Percentiles rank a stretch among this genome's conserved stretches.
phyloP scores from a whole-genome alignment of 2,113 vertebrate genomes.

The Thymallus thymallus region DNA sequence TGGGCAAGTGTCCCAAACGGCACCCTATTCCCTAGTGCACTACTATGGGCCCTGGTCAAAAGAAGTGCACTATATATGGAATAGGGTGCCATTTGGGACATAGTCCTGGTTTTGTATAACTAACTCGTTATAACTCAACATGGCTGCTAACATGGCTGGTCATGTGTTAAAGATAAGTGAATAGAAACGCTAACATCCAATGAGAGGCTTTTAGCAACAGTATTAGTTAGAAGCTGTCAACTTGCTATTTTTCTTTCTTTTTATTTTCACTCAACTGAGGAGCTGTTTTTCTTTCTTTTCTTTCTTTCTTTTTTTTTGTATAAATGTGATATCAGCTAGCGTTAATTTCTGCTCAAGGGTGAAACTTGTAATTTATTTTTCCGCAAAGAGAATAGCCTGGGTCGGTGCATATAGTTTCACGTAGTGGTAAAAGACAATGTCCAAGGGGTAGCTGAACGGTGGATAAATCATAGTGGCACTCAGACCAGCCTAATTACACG shows the following conservation, averaged over 20 bases:
- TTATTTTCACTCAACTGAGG: slow-evolving; percentile 13
- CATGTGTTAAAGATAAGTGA: slow-evolving; percentile 13
- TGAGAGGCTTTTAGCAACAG: neutral
- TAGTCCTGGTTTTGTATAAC: too few relatives aligned
- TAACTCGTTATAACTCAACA: neutral
- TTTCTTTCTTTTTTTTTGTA: slow-evolving; percentile 11
- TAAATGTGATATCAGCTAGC: slow-evolving; percentile 34
- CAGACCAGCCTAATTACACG: slow-evolving; percentile 52
- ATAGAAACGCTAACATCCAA: neutral
- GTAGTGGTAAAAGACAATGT: slow-evolving; percentile 52
- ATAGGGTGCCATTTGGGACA: too few relatives aligned
- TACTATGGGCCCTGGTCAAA: too few relatives aligned
- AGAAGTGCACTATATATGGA: too few relatives aligned
- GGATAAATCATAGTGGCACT: slow-evolving; percentile 62
- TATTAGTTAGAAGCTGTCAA: slow-evolving; percentile 24
- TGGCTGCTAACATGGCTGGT: slow-evolving; percentile 26
- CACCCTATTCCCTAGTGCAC: too few relatives aligned
- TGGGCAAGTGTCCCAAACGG: neutral
- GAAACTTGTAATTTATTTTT: slow-evolving; percentile 45
- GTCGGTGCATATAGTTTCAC: slow-evolving; percentile 35
- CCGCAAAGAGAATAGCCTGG: slow-evolving; percentile 19
- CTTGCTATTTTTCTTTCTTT: slow-evolving; percentile 44
- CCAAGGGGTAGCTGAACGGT: slow-evolving; percentile 50
- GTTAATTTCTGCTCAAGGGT: slow-evolving; percentile 41
- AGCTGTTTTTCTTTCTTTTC: slow-evolving; percentile 11